phyloP scores from a whole-genome alignment of 2,797 vertebrate species.

The Triplophysa bombifrons region DNA sequence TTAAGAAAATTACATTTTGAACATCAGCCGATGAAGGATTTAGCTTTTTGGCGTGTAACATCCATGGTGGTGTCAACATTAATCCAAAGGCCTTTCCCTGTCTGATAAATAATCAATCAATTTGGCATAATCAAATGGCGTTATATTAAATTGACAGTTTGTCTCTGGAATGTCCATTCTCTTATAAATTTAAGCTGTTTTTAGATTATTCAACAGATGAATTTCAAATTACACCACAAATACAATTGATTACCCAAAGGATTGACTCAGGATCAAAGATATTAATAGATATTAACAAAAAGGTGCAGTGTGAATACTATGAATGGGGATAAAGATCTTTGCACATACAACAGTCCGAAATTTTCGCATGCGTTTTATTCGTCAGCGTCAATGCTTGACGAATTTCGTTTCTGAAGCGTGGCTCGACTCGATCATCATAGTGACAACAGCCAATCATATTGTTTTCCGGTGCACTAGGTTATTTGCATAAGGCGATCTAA shows the following conservation, averaged over 20 bases:
- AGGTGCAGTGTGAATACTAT: too few species aligned
- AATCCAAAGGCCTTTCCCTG: not conserved
- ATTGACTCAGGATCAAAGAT: not conserved
- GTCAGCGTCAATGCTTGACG: too few species aligned
- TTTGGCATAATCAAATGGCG: not conserved
- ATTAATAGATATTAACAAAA: too few species aligned
- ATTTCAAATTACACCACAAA: not conserved
- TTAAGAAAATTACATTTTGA: conserved; percentile 9
- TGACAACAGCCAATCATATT: too few species aligned
- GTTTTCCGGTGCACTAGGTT: too few species aligned
- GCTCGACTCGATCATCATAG: too few species aligned
- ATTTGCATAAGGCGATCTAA: too few species aligned
- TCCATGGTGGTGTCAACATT: not conserved
- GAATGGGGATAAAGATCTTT: too few species aligned
- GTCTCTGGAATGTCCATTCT: not conserved
- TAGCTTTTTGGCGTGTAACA: conserved; percentile 9
- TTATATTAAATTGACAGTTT: not conserved
- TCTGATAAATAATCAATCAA: too few species aligned
- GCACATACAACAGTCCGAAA: too few species aligned
- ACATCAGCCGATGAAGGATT: conserved; percentile 24
- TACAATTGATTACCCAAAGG: not conserved
- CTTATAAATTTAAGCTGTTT: not conserved
- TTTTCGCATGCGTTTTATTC: too few species aligned
- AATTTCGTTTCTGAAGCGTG: too few species aligned
- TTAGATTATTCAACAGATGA: not conserved